Conservation (phyloP, 2,888 invertebrate genomes). For the Volucella inflata region DNA sequence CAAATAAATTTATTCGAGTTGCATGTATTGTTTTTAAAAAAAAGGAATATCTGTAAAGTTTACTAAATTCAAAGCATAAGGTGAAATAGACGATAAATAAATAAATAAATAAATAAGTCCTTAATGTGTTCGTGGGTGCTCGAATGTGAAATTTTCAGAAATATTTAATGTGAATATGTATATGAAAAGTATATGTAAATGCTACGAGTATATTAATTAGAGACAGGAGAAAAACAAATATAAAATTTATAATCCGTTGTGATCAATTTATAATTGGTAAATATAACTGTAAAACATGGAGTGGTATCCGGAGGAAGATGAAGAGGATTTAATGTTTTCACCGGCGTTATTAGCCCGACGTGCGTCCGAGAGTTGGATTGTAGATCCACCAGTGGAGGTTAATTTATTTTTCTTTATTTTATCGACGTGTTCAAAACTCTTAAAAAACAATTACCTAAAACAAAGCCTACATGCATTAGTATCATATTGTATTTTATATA, state of each 20-base stretch:
- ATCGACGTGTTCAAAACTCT: background rate
- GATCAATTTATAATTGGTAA: constrained; percentile 13
- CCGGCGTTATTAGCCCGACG: constrained; percentile 93
- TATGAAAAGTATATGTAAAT: background rate
- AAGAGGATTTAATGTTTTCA: constrained; percentile 93
- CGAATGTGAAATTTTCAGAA: constrained; percentile 48
- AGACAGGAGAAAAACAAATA: constrained; percentile 13
- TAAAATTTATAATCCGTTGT: background rate
- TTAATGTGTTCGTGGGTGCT: constrained; percentile 40
- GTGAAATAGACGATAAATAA: constrained; percentile 50
- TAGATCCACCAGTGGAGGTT: constrained; percentile 94
- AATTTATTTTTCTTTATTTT: constrained; percentile 9
- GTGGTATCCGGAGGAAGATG: constrained; percentile 92
- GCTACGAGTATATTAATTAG: constrained; percentile 13
- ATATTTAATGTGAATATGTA: background rate
- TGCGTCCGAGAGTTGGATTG: constrained; percentile 95
- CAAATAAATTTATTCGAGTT: constrained; percentile 37
- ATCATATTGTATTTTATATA: constrained; percentile 52
- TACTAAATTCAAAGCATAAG: constrained; percentile 1
- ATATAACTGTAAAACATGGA: constrained; percentile 85
- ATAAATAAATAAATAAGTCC: constrained; percentile 50
- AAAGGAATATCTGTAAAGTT: constrained; percentile 28
- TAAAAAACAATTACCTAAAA: constrained; percentile 7
- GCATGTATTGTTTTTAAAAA: constrained; percentile 23
- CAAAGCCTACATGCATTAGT: constrained; percentile 18